A percentile compares a stretch with the other conserved stretches of the same genome.
These are phyloP conservation scores for Spodoptera litura DNA, from an alignment of 1,140 invertebrate genomes.

Conservation along the genomic window DNA sequence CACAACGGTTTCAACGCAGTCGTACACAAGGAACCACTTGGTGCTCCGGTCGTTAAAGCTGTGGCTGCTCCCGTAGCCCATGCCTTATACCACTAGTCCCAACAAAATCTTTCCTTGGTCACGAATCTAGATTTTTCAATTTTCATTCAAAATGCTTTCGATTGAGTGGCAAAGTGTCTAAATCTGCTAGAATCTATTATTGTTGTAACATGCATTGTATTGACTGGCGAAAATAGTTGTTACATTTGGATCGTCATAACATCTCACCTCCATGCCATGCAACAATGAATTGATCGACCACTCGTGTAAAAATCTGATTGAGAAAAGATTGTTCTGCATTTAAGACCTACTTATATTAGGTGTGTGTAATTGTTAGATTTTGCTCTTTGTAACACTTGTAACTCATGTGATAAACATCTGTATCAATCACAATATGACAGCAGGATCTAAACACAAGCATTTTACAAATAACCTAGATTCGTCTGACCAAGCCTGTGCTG, in stretches of 20 bases:
- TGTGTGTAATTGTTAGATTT: conserved; percentile 1
- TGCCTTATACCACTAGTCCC: conserved; percentile 65
- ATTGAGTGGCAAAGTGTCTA: too few species aligned
- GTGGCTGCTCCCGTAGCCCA: conserved; percentile 61
- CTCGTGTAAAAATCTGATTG: neutral
- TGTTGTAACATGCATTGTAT: too few species aligned
- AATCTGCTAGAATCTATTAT: too few species aligned
- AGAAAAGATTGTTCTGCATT: conserved; percentile 1
- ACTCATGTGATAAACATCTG: neutral
- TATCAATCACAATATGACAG: neutral
- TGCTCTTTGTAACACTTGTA: conserved; percentile 21
- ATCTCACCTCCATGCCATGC: neutral
- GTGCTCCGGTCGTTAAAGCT: conserved; percentile 67
- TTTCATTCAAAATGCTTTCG: neutral
- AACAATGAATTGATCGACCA: conserved; percentile 17
- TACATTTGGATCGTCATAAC: too few species aligned
- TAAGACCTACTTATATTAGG: neutral
- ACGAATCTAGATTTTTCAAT: neutral
- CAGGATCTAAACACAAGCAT: conserved; percentile 14
- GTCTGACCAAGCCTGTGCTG: conserved; percentile 42
- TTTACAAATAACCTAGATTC: conserved; percentile 41
- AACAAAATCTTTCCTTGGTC: neutral
- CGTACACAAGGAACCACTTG: conserved; percentile 80
- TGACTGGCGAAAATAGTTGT: too few species aligned
- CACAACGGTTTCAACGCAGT: conserved; percentile 87